Percentiles rank a stretch among this genome's conserved stretches.
phyloP scores from a whole-genome alignment of 1,140 invertebrate species.

The Atta texana region DNA sequence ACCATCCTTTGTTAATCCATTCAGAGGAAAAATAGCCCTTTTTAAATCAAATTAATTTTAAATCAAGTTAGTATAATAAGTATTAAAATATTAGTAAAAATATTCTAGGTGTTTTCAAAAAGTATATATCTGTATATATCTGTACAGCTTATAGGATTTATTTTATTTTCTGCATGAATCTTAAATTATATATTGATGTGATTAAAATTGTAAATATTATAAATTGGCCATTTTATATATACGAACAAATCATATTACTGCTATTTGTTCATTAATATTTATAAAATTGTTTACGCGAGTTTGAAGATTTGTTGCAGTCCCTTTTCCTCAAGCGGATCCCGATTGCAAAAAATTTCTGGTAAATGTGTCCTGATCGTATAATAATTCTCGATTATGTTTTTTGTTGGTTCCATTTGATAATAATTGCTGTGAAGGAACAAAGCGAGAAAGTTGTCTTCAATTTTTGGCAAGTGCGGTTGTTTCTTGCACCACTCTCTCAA shows the following conservation, averaged over 20 bases:
- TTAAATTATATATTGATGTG: background rate
- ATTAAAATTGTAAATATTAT: slow-evolving; percentile 2
- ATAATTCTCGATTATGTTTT: slow-evolving; percentile 88
- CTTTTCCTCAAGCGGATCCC: slow-evolving; percentile 83
- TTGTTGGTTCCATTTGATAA: slow-evolving; percentile 87
- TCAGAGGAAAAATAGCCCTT: slow-evolving; percentile 33
- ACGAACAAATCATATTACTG: background rate
- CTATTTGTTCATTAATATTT: background rate
- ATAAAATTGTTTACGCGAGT: slow-evolving; percentile 82
- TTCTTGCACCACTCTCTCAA: slow-evolving; percentile 88
- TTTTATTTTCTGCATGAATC: background rate
- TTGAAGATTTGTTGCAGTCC: slow-evolving; percentile 83
- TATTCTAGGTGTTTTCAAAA: background rate
- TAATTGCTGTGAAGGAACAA: slow-evolving; percentile 88
- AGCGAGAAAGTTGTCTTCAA: slow-evolving; percentile 86
- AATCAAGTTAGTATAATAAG: slow-evolving; percentile 2
- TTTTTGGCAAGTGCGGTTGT: slow-evolving; percentile 88
- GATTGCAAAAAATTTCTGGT: slow-evolving; percentile 87
- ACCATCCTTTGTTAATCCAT: slow-evolving; percentile 62
- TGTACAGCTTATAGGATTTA: background rate
- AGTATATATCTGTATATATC: background rate
- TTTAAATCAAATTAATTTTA: slow-evolving; percentile 2
- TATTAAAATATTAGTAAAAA: slow-evolving; percentile 5
- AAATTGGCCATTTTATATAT: background rate
- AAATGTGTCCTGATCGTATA: slow-evolving; percentile 87